Evolutionary conservation across 2,113 vertebrate genomes (phyloP), one percentile per base, ranked within the genome.

Genomic region (Paralichthys olivaceus): DNA sequence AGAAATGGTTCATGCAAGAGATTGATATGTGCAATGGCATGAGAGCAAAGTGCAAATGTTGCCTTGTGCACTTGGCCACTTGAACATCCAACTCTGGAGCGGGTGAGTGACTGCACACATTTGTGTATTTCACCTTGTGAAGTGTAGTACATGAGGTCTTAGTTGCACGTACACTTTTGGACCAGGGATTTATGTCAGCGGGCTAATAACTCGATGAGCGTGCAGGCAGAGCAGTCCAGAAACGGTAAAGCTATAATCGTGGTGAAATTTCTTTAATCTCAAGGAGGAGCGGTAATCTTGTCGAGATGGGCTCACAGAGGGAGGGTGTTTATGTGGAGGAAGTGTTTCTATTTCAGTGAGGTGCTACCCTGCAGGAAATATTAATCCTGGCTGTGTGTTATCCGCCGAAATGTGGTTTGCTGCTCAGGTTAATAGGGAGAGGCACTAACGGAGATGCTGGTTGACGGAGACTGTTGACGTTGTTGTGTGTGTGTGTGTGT

Each of bases 131-230:
- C 56, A 70, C 77, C 72, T 77, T 58, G 19, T 53, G 20, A 71
- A 69, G 69, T n/a, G 23, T 37, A 17, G 66, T 53, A 63, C 72
- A 75, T 23, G 54, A 76, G 54, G 55, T 70, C 72, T 84, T 71
- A 59, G 74, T 54, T 79, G 23, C 70, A 66, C 11, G 22, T 43
- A 47, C 43, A 84, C 68, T 83, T 80, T 57, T 70, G 72, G 79
- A 84, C 67, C 74, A 69, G 81, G 86, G 90, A 87, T 90, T 91
- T 83, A 73, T 87, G 89, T 93, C 90, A 90, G 82, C 85, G 8
- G 81, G 72, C 69, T 88, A 83, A 90, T 72, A 80, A 79, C 68
- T 51, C 65, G 86, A 79, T 23, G 62, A 77, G 60, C 28, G 0
- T 40, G 72, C 76, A 85, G 69, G 83, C 75, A 83, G 76, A 84